Evolutionary conservation across 2,113 vertebrate genomes (phyloP).

Genomic region (Gasterosteus nipponicus): DNA sequence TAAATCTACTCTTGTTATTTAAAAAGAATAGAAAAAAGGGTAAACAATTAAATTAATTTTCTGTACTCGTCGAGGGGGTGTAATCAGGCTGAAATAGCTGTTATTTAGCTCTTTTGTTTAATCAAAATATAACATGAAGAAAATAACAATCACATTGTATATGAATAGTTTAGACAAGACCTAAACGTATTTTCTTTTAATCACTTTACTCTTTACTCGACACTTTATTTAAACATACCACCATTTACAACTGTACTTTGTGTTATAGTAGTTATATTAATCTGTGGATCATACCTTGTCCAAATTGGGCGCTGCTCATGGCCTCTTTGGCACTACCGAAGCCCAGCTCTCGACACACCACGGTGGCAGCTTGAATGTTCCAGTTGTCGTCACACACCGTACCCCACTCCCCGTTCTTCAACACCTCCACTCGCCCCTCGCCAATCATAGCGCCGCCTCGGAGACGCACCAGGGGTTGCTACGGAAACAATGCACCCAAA

Average conservation of each 20-base stretch:
- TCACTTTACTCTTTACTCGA: neutral
- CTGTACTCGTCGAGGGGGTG: neutral
- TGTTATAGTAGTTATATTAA: neutral
- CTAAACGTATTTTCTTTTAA: neutral
- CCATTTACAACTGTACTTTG: too few relatives aligned
- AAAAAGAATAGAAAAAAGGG: neutral
- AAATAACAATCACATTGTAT: neutral
- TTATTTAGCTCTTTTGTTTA: neutral
- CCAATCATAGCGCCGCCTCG: slow-evolving; percentile 90
- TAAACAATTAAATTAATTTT: neutral
- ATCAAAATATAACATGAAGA: neutral
- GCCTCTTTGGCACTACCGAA: slow-evolving; percentile 94
- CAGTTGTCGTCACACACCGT: slow-evolving; percentile 93
- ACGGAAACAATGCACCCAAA: slow-evolving; percentile 37
- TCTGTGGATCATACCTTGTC: slow-evolving; percentile 85
- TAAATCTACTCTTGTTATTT: neutral
- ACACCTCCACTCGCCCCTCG: slow-evolving; percentile 93
- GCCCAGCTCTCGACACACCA: slow-evolving; percentile 94
- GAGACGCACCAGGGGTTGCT: slow-evolving; percentile 94
- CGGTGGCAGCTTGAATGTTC: slow-evolving; percentile 88
- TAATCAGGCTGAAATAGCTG: neutral
- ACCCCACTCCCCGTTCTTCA: slow-evolving; percentile 94
- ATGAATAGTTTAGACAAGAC: too few relatives aligned
- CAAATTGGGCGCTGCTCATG: slow-evolving; percentile 82
- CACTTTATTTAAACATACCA: too few relatives aligned